phyloP scores from a whole-genome alignment of 1,140 invertebrate species.

The Scylla paramamosain region DNA sequence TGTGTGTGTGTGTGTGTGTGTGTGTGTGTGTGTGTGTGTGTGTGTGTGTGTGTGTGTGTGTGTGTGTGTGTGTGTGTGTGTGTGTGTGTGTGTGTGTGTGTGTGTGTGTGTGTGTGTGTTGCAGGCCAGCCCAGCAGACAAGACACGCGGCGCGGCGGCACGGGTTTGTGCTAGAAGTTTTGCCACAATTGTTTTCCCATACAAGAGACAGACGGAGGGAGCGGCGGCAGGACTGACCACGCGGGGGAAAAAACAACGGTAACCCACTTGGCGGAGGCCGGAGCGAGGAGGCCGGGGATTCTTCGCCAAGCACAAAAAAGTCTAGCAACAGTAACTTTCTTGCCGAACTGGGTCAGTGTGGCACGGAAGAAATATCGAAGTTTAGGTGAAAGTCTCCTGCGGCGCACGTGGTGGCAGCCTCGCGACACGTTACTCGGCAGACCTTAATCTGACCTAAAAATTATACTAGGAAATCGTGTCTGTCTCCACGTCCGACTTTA shows the following conservation, averaged over 20 bases:
- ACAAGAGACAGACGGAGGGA: background rate
- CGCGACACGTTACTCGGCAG: background rate
- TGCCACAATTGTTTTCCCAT: background rate
- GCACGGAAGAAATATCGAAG: background rate
- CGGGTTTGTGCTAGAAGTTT: slow-evolving; percentile 1
- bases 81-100: slow-evolving; percentile 44
- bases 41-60: slow-evolving; percentile 28
- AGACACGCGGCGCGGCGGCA: background rate
- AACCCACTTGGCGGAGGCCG: background rate
- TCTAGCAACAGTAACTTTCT: background rate
- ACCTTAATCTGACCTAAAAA: too few relatives aligned
- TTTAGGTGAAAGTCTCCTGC: background rate
- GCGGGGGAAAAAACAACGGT: background rate
- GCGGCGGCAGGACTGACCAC: background rate
- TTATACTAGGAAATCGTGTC: too few relatives aligned
- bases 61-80: slow-evolving; percentile 24
- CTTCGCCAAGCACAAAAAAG: background rate
- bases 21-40: slow-evolving; percentile 1
- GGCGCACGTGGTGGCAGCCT: background rate
- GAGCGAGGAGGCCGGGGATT: background rate
- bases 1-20: background rate
- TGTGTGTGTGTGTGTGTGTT: slow-evolving; percentile 32
- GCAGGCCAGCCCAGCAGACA: background rate
- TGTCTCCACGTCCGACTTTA: too few relatives aligned
- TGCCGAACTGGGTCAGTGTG: slow-evolving; percentile 4